Evolutionary conservation across 92 coral and sea anemone species (phyloP).

Genomic region (Phenganax marumi): DNA sequence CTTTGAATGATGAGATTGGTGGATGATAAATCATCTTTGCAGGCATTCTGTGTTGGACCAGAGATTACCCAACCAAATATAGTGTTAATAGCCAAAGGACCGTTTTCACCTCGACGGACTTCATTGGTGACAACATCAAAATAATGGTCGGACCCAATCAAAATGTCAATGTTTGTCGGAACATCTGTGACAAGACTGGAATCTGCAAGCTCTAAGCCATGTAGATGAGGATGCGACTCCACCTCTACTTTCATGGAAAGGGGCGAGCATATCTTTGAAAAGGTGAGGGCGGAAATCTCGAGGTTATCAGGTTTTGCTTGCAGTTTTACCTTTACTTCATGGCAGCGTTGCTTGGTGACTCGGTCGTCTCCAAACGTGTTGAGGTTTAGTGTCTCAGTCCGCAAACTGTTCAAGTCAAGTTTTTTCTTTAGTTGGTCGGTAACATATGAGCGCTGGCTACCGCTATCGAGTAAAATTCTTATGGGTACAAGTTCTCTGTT

Average conservation of each 20-base stretch:
- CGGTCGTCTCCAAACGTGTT: conserved; percentile 21
- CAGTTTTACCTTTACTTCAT: conserved; percentile 14
- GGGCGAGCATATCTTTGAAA: conserved; percentile 32
- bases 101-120: conserved; percentile 15
- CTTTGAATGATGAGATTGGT: conserved; percentile 1
- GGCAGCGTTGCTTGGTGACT: conserved; percentile 28
- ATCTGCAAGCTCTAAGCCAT: conserved; percentile 21
- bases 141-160: conserved; percentile 35
- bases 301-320: conserved; percentile 24
- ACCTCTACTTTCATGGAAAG: conserved; percentile 24
- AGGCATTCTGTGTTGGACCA: conserved; percentile 18
- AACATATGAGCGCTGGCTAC: conserved; percentile 16
- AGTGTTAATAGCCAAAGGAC: conserved; percentile 27
- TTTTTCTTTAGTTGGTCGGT: conserved; percentile 3
- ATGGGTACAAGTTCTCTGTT: neutral
- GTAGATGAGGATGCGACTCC: conserved; percentile 14
- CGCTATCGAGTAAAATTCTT: conserved; percentile 10
- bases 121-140: conserved; percentile 32
- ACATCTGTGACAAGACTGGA: conserved; percentile 14
- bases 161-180: conserved; percentile 32
- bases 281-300: conserved; percentile 25
- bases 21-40: neutral
- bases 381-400: conserved; percentile 19
- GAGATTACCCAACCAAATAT: conserved; percentile 33
- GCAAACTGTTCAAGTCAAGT: conserved; percentile 8